Evolutionary conservation across 2,797 vertebrate species (phyloP).

Genomic region (Coccyzus lansbergi): DNA sequence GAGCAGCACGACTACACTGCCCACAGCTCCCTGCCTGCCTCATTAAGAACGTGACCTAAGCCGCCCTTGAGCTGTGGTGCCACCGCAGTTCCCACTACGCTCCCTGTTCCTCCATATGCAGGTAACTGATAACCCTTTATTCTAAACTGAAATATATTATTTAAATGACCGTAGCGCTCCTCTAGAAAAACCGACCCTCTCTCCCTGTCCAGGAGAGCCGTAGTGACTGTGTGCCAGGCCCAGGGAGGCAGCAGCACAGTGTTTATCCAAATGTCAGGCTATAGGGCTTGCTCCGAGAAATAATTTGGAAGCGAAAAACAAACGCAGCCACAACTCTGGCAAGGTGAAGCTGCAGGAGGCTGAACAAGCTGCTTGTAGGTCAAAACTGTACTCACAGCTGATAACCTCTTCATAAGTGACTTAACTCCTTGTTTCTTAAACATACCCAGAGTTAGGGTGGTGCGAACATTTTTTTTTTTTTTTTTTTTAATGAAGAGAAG

Average conservation of each 20-base stretch:
- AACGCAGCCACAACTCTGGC: neutral
- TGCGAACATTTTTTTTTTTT: neutral
- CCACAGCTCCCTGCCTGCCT: too few species aligned
- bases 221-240: neutral
- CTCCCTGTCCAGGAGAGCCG: accelerated
- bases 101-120: neutral
- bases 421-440: neutral
- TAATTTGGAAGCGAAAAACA: neutral
- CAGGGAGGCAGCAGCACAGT: too few species aligned
- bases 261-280: neutral
- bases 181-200: accelerated
- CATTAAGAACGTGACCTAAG: too few species aligned
- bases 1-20: neutral
- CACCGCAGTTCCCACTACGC: neutral
- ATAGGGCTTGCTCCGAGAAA: neutral
- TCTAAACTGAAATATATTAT: accelerated
- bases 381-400: neutral
- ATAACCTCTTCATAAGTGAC: neutral
- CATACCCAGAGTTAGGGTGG: accelerated
- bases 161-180: neutral
- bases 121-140: accelerated
- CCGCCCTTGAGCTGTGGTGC: neutral
- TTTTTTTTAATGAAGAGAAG: neutral
- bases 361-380: neutral
- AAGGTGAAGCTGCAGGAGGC: neutral